Conservation (phyloP, 2,797 vertebrate species). For the Cyprinella venusta region DNA sequence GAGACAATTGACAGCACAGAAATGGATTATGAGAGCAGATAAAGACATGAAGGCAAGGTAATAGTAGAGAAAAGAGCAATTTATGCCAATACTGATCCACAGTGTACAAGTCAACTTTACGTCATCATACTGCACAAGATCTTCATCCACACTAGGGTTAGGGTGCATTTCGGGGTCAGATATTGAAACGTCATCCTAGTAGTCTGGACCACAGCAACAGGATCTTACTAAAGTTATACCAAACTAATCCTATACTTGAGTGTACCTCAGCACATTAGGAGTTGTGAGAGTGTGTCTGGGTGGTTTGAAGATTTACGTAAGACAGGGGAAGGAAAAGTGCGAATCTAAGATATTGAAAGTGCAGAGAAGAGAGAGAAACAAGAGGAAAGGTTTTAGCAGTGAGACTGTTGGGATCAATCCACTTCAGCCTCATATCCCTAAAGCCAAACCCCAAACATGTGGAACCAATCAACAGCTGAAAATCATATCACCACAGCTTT, state of each 20-base stretch:
- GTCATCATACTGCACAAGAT: conserved; percentile 57
- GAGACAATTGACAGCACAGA: not conserved
- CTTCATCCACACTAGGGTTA: conserved; percentile 48
- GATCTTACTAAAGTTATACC: conserved; percentile 22
- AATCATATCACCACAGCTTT: conserved; percentile 42
- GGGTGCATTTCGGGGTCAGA: conserved; percentile 43
- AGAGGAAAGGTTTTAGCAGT: conserved; percentile 44
- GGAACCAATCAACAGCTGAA: conserved; percentile 71
- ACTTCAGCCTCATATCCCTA: conserved; percentile 61
- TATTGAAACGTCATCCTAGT: not conserved
- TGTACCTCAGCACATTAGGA: conserved; percentile 34
- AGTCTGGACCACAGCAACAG: conserved; percentile 7
- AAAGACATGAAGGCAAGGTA: conserved; percentile 18
- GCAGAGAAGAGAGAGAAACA: conserved; percentile 6
- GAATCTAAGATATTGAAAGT: conserved; percentile 24
- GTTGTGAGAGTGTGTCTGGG: conserved; percentile 16
- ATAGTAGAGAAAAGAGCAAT: conserved; percentile 33
- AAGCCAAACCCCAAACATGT: conserved; percentile 71
- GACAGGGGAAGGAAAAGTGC: conserved; percentile 6
- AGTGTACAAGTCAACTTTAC: conserved; percentile 57
- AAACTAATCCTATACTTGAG: conserved; percentile 43
- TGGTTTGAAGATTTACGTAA: conserved; percentile 29
- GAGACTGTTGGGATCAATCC: conserved; percentile 69
- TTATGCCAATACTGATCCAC: not conserved
- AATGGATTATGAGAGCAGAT: not conserved